Conservation (phyloP, 2,113 vertebrate genomes). For the Oreotrochilus melanogaster region DNA sequence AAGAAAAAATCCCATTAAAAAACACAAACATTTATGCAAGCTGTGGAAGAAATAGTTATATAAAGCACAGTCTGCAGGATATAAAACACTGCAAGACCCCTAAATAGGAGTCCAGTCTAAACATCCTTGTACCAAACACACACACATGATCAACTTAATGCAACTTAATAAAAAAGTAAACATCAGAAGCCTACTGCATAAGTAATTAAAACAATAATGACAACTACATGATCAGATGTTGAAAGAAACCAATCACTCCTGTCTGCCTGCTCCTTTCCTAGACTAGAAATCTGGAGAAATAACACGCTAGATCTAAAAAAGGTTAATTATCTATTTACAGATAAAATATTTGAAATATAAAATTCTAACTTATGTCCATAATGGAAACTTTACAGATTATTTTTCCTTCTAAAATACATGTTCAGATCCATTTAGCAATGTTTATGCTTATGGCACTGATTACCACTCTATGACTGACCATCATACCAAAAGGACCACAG, state of each 20-base stretch:
- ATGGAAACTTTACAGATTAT: not conserved
- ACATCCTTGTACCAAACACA: not conserved
- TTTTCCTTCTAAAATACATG: not conserved
- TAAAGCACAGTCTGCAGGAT: not conserved
- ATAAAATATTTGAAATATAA: not conserved
- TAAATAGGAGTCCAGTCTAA: not conserved
- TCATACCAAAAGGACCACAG: not conserved
- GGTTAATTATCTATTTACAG: not conserved
- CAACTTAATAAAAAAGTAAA: not conserved
- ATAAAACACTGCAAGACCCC: not conserved
- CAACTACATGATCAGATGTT: not conserved
- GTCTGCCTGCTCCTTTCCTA: not conserved
- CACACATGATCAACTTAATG: not conserved
- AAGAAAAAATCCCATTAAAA: no score
- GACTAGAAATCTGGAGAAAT: not conserved
- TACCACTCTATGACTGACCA: not conserved
- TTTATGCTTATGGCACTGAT: not conserved
- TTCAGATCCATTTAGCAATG: not conserved
- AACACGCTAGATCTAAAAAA: not conserved
- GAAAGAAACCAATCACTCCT: not conserved
- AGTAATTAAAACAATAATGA: not conserved
- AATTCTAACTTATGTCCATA: not conserved
- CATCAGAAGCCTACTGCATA: not conserved
- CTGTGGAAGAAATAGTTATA: not conserved
- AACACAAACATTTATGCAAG: not conserved